Base-by-base conservation (phyloP, 2,797 vertebrate species). In the Lindbergichthys nudifrons region DNA sequence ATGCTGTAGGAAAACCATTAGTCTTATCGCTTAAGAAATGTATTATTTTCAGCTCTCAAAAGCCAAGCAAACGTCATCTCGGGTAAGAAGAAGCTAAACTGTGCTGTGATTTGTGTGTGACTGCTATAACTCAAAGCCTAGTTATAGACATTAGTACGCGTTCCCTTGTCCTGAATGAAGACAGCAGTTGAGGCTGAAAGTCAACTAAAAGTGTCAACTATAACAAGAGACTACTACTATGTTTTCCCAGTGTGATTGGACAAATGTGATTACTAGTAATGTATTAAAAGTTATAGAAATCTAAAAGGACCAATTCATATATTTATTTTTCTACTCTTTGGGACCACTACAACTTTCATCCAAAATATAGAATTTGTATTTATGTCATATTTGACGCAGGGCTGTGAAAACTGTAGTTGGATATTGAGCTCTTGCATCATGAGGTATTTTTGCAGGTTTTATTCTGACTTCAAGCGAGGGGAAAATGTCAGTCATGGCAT, bases 121-220 rank as follows among this genome's bases (percentile, higher is more conserved):
- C 32, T 36, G 32, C 32, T 36, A 9, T 36, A 36, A 36, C 32
- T 9, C 8, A 5, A 21, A 50, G n/a, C 3, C 12, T 11, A 11
- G 5, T 45, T 47, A 45, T 3, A 6, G 50, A n/a, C 10, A 12
- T 32, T 48, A 32, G 51, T 3, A 3, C 0, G 45, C 76, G 75
- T 73, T 73, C 73, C 13, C 1, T 57, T 54, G 68, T 80, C 45
- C 81, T 83, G 68, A 63, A 75, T 1, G 4, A 8, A 43, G 45
- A 58, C 54, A 52, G 4, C 19, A 32, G 62, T 52, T 10, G 57
- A 45, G 56, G 16, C 56, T 71, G 50, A 32, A 61, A 62, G 50
- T 15, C 30, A 53, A 64, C 13, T 45, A 56, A 12, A 50, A 47
- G 3, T 53, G 46, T 48, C 53, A n/a, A 30, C 16, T 19, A 19